Evolutionary conservation across 1,140 invertebrate species (phyloP).

Genomic region (Lepidurus arcticus): DNA sequence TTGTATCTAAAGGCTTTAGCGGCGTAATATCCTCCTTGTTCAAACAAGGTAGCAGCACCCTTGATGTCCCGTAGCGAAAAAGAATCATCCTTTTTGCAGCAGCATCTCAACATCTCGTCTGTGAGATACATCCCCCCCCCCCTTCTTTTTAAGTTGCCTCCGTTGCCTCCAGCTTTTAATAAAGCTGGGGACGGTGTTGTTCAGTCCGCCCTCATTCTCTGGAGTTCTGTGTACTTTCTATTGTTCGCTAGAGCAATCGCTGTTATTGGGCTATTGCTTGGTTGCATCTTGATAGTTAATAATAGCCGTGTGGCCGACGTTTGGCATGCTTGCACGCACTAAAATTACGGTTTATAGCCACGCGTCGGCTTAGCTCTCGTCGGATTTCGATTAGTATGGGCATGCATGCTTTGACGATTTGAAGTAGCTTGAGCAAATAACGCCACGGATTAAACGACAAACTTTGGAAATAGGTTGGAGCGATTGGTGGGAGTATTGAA

Average conservation of each 20-base stretch:
- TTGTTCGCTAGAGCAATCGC: conserved; percentile 18
- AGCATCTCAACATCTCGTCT: background rate
- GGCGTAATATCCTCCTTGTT: conserved; percentile 15
- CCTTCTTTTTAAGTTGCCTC: conserved; percentile 8
- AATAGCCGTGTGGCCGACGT: background rate
- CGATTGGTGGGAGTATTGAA: conserved; percentile 21
- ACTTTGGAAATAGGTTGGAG: background rate
- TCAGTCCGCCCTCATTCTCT: conserved; percentile 8
- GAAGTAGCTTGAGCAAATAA: background rate
- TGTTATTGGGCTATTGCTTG: conserved; percentile 9
- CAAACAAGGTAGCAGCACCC: background rate
- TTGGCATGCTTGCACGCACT: background rate
- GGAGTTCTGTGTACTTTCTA: background rate
- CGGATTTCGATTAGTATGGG: background rate
- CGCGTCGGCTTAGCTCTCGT: background rate
- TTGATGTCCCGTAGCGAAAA: background rate
- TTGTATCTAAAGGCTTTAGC: conserved; percentile 11
- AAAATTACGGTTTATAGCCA: background rate
- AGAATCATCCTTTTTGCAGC: background rate
- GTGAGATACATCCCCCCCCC: background rate
- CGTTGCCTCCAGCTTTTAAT: conserved; percentile 21
- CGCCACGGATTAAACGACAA: background rate
- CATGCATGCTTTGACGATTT: background rate
- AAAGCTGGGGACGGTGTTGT: conserved; percentile 13
- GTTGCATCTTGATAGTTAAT: conserved; percentile 22